Percentiles rank a stretch among this genome's conserved stretches.
Evolutionary conservation across 2,797 vertebrate genomes (phyloP).

Genomic region (Pangasius mekongensis): DNA sequence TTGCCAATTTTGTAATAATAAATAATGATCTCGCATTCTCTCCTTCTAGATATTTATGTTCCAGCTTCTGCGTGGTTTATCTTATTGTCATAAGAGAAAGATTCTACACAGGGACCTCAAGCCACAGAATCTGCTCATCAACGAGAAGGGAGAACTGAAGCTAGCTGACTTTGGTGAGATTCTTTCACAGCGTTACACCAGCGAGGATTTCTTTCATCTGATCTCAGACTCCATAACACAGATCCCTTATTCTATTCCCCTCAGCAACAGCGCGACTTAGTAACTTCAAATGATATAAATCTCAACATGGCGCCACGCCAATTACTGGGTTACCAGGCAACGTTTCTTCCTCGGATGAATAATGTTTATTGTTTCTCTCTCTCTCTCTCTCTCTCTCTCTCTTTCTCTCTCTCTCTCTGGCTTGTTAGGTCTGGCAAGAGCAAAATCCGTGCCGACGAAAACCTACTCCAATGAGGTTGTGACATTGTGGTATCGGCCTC

Average conservation of each 20-base stretch:
- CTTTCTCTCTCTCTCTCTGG: conserved; percentile 61
- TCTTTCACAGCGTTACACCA: conserved; percentile 41
- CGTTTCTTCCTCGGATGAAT: conserved; percentile 59
- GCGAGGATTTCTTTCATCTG: conserved; percentile 7
- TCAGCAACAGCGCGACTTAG: conserved; percentile 39
- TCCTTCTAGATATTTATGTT: conserved; percentile 92
- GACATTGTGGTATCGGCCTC: conserved; percentile 95
- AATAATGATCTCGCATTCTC: background rate
- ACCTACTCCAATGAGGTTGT: conserved; percentile 98
- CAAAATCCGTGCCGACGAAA: conserved; percentile 90
- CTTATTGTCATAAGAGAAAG: conserved; percentile 92
- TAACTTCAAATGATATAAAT: conserved; percentile 36
- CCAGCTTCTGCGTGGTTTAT: conserved; percentile 91
- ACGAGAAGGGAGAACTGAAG: conserved; percentile 93
- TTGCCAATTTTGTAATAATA: conserved; percentile 10
- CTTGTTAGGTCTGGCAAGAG: conserved; percentile 80
- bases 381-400: background rate
- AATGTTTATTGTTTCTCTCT: conserved; percentile 55
- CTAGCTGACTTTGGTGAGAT: conserved; percentile 91
- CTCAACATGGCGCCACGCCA: conserved; percentile 37
- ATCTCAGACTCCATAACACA: conserved; percentile 31
- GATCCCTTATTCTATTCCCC: conserved; percentile 32
- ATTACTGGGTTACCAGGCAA: conserved; percentile 53
- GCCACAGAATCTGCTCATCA: conserved; percentile 96
- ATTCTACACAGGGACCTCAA: conserved; percentile 96